phyloP scores from a whole-genome alignment of 2,888 invertebrate species.

The Frankliniella fusca region DNA sequence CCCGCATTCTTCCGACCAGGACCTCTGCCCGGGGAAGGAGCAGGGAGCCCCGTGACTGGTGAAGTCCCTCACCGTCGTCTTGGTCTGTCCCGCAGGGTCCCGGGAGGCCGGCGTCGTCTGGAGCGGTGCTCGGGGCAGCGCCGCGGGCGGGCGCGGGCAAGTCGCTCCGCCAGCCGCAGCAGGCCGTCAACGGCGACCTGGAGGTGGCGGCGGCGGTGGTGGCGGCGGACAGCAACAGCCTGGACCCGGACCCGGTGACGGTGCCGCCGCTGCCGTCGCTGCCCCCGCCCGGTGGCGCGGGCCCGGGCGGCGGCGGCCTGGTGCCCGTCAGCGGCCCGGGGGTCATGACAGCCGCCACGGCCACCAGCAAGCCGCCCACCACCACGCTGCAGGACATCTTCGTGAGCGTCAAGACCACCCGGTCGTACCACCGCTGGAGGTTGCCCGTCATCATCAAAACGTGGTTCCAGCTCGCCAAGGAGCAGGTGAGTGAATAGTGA shows the following conservation, averaged over 20 bases:
- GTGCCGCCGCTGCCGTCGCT: conserved; percentile 41
- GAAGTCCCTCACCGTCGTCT: neutral
- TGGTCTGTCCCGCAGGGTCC: neutral
- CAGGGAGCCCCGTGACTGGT: too few relatives aligned
- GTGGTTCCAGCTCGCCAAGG: conserved; percentile 88
- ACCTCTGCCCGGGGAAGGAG: too few relatives aligned
- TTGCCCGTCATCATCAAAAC: conserved; percentile 85
- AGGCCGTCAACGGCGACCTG: neutral
- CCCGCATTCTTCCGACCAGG: too few relatives aligned
- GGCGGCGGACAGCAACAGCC: neutral
- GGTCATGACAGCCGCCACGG: conserved; percentile 46
- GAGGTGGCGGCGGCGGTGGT: neutral
- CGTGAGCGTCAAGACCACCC: conserved; percentile 92
- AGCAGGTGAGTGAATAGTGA: conserved; percentile 86
- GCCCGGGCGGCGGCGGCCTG: conserved; percentile 35
- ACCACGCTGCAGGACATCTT: conserved; percentile 81
- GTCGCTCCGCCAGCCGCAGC: neutral
- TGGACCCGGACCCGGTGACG: conserved; percentile 28
- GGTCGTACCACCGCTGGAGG: conserved; percentile 77
- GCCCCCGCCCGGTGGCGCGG: conserved; percentile 38
- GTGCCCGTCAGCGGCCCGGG: conserved; percentile 40
- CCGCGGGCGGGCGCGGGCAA: neutral
- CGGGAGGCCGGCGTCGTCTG: neutral
- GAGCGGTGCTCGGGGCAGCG: neutral
- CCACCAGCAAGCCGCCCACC: conserved; percentile 56